Evolutionary conservation across 2,888 invertebrate genomes (phyloP), one percentile per base, ranked within the genome.

Genomic region (Conops quadrifasciatus): DNA sequence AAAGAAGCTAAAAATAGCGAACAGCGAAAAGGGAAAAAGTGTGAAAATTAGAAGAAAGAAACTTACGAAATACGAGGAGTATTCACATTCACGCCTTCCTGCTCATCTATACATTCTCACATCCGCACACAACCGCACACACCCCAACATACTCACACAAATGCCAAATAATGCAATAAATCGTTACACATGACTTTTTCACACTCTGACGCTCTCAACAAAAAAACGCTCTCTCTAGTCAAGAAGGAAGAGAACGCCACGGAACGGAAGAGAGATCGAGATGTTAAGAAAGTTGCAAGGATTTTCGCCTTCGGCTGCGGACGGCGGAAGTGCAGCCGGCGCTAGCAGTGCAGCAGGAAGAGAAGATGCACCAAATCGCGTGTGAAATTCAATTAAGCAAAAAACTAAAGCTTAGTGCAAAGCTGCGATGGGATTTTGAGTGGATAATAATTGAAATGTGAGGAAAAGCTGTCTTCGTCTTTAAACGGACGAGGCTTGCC

Each of bases 91-190:
- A 9, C 36, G 36, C 36, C 36, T 36, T 36, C 36, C 9, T 36
- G 9, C n/a, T 3, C 53, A n/a, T 21, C 4, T 9, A 36, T 2
- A 53, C 49, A n/a, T 16, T 1, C 49, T n/a, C 49, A 49, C 49
- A 13, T 16, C 2, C 49, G 15, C 49, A 49, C 49, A 49, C 28
- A 67, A 24, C n/a, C 11, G 24, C 43, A 67, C 43, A n/a, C 21
- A 56, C 30, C 2, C 53, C 9, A 21, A 53, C 24, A 58, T 45
- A 45, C 45, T 19, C 60, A 28, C 51, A 67, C 71, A 71, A 47
- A 67, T 64, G 71, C 63, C 71, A 67, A 67, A 67, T 71, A 67
- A 67, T 63, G 71, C 71, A 67, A 71, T 71, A 71, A 71, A 71
- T 71, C 71, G 63, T 67, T 58, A 71, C 64, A 71, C 67, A 67